phyloP scores from a whole-genome alignment of 2,113 vertebrate genomes.

The Camelus dromedarius region DNA sequence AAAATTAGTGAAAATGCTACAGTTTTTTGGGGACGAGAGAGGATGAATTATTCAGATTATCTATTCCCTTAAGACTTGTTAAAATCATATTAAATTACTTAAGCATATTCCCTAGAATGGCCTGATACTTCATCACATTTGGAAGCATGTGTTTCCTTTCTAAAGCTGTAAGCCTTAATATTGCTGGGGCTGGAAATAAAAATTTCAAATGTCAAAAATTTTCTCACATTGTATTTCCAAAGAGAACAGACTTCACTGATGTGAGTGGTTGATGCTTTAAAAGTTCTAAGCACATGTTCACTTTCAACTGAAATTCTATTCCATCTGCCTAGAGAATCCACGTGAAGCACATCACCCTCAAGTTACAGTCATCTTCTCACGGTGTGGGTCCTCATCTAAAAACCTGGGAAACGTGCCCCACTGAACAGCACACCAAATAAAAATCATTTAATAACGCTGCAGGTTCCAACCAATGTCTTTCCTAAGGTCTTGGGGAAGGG shows the following conservation, averaged over 20 bases:
- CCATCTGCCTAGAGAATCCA: background rate
- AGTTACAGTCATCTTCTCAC: background rate
- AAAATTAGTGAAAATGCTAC: background rate
- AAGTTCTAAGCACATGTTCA: slow-evolving; percentile 57
- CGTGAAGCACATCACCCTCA: background rate
- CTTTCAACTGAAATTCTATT: slow-evolving; percentile 46
- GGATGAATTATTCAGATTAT: background rate
- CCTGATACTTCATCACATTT: slow-evolving; percentile 62
- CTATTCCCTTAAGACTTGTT: background rate
- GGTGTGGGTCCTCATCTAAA: background rate
- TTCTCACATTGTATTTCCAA: slow-evolving; percentile 70
- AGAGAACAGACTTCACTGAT: slow-evolving; percentile 66
- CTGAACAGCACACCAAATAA: background rate
- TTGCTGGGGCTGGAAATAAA: slow-evolving; percentile 66
- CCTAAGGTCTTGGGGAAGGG: background rate
- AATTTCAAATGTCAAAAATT: slow-evolving; percentile 75
- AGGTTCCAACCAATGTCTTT: background rate
- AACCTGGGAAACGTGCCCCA: background rate
- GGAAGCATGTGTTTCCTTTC: slow-evolving; percentile 66
- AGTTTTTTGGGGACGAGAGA: slow-evolving; percentile 44
- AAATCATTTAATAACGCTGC: background rate
- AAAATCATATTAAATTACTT: background rate
- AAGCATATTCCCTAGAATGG: background rate
- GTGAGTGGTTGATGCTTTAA: slow-evolving; percentile 49
- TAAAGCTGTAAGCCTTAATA: slow-evolving; percentile 64